A percentile compares a stretch with the other conserved stretches of the same genome.
phyloP scores from a whole-genome alignment of 2,888 invertebrate genomes.

The Scaptomyza reducta region DNA sequence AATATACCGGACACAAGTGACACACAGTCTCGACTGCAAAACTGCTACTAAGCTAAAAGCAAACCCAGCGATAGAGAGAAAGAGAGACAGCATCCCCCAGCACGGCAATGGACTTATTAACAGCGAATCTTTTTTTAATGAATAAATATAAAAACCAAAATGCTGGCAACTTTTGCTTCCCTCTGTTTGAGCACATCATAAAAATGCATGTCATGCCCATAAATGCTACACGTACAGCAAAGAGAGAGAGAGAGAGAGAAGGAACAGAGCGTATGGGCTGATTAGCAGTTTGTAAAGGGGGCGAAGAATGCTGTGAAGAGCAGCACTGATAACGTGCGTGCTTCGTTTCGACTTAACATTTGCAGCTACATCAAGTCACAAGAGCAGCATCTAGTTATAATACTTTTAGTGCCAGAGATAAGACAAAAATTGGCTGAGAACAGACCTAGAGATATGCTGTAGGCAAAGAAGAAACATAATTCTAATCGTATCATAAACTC shows the following conservation, averaged over 20 bases:
- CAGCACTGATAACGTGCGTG: slow-evolving; percentile 39
- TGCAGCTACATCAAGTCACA: slow-evolving; percentile 20
- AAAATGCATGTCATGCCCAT: slow-evolving; percentile 67
- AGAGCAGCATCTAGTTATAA: slow-evolving; percentile 40
- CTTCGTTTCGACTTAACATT: background rate
- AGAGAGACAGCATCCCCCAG: slow-evolving; percentile 39
- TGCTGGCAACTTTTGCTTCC: slow-evolving; percentile 37
- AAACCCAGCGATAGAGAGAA: background rate
- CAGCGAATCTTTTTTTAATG: slow-evolving; percentile 40
- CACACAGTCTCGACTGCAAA: slow-evolving; percentile 59
- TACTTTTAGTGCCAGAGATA: slow-evolving; percentile 29
- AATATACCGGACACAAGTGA: slow-evolving; percentile 59
- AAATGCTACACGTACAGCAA: slow-evolving; percentile 38
- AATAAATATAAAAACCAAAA: slow-evolving; percentile 38
- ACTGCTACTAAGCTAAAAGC: slow-evolving; percentile 48
- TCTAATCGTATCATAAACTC: too few species aligned
- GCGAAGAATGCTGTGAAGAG: slow-evolving; percentile 13
- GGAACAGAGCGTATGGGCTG: background rate
- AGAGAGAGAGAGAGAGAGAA: background rate
- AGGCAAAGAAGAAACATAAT: background rate
- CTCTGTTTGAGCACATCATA: slow-evolving; percentile 48
- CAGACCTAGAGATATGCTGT: slow-evolving; percentile 9
- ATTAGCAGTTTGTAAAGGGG: background rate
- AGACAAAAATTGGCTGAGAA: slow-evolving; percentile 5
- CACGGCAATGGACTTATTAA: slow-evolving; percentile 39